A percentile compares a stretch with the other conserved stretches of the same genome.
Evolutionary conservation across 2,888 invertebrate genomes (phyloP).

Genomic region (Limnephilus rhombicus): DNA sequence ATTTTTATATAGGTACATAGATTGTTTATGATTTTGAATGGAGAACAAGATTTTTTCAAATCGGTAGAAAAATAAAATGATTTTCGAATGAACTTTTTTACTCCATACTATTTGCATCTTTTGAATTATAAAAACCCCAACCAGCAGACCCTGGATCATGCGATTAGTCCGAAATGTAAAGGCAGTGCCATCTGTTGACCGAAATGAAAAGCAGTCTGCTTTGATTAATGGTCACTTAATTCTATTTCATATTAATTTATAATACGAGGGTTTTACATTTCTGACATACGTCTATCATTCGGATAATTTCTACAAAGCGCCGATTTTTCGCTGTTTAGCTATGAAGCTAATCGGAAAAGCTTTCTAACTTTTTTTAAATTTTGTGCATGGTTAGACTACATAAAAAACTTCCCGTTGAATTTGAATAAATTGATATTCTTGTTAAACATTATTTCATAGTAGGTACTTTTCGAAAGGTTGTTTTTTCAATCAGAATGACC

Average conservation of each 20-base stretch:
- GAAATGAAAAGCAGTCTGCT: constrained; percentile 18
- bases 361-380: background rate
- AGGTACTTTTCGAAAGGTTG: too few species aligned
- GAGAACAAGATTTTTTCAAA: too few species aligned
- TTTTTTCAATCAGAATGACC: too few species aligned
- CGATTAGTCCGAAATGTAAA: background rate
- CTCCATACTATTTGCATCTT: background rate
- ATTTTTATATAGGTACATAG: too few species aligned
- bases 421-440: too few species aligned
- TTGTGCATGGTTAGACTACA: background rate
- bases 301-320: background rate
- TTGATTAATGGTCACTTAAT: constrained; percentile 23
- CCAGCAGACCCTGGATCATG: constrained; percentile 17
- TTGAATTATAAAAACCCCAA: background rate
- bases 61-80: too few species aligned
- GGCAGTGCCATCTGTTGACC: constrained; percentile 43
- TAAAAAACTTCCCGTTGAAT: too few species aligned
- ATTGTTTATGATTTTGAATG: too few species aligned
- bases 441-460: too few species aligned
- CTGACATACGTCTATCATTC: background rate
- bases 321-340: background rate
- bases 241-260: constrained; percentile 8
- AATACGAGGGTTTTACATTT: background rate
- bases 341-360: too few species aligned
- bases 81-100: too few species aligned